These are phyloP conservation scores for Leuciscus idus DNA, from an alignment of 2,113 vertebrate genomes.

Conservation along the genomic window DNA sequence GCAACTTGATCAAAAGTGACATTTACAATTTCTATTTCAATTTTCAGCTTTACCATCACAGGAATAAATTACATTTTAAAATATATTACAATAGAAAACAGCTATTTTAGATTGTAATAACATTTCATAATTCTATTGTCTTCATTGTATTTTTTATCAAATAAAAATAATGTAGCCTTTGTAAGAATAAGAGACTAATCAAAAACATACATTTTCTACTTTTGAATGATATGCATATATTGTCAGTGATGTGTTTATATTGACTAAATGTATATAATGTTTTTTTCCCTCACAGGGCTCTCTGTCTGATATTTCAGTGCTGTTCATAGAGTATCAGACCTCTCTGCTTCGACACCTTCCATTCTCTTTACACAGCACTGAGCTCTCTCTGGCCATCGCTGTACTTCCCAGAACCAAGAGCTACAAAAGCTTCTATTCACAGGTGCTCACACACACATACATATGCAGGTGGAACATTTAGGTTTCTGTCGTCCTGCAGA, in stretches of 20 bases:
- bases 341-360: conserved; percentile 86
- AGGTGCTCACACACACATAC: conserved; percentile 73
- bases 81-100: neutral
- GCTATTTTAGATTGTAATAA: neutral
- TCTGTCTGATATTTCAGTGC: conserved; percentile 77
- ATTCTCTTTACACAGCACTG: conserved; percentile 79
- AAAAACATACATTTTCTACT: neutral
- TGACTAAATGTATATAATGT: conserved; percentile 11
- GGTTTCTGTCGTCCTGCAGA: neutral
- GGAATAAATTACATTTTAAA: neutral
- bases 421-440: conserved; percentile 87
- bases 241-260: neutral
- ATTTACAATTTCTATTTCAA: neutral
- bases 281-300: conserved; percentile 78
- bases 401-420: conserved; percentile 88
- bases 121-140: neutral
- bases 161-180: neutral
- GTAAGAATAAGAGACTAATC: neutral
- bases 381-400: conserved; percentile 83
- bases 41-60: neutral
- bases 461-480: conserved; percentile 24
- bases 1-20: neutral
- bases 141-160: neutral
- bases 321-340: conserved; percentile 84
- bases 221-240: neutral